These are phyloP conservation scores for Oncorhynchus nerka DNA, from an alignment of 2,113 vertebrate species.

Conservation along the genomic window DNA sequence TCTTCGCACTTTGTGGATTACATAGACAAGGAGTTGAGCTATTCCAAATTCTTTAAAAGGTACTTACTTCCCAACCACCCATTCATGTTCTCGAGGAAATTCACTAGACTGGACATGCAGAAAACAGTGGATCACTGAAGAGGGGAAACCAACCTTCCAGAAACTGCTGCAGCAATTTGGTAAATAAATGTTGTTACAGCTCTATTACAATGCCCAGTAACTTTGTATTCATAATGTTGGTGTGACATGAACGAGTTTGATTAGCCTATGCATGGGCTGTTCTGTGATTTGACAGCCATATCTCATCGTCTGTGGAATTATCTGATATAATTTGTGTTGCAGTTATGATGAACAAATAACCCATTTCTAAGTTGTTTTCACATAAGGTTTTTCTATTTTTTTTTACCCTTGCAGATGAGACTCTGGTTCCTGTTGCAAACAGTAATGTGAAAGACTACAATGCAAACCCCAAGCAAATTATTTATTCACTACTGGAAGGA, in stretches of 20 bases:
- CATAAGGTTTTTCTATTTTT: background rate
- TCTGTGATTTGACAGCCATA: background rate
- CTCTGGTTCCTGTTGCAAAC: constrained; percentile 90
- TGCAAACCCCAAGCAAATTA: constrained; percentile 89
- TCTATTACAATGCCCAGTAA: background rate
- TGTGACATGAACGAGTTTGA: background rate
- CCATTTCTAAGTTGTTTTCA: background rate
- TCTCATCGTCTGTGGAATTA: background rate
- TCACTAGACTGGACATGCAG: constrained; percentile 87
- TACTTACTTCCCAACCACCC: constrained; percentile 88
- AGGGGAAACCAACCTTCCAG: constrained; percentile 85
- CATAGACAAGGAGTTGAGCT: constrained; percentile 79
- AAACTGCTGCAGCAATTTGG: constrained; percentile 84
- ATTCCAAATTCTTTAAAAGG: constrained; percentile 83
- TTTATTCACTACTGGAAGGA: constrained; percentile 90
- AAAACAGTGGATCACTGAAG: constrained; percentile 82
- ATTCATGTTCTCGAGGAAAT: constrained; percentile 86
- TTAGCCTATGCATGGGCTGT: background rate
- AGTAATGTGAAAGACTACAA: constrained; percentile 91
- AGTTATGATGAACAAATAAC: background rate
- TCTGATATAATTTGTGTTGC: background rate
- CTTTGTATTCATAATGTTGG: background rate
- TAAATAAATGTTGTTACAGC: constrained; percentile 51
- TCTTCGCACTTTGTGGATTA: constrained; percentile 79
- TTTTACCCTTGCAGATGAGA: constrained; percentile 74